Evolutionary conservation across 1,140 invertebrate species (phyloP).

Genomic region (Drosophila nikananu): DNA sequence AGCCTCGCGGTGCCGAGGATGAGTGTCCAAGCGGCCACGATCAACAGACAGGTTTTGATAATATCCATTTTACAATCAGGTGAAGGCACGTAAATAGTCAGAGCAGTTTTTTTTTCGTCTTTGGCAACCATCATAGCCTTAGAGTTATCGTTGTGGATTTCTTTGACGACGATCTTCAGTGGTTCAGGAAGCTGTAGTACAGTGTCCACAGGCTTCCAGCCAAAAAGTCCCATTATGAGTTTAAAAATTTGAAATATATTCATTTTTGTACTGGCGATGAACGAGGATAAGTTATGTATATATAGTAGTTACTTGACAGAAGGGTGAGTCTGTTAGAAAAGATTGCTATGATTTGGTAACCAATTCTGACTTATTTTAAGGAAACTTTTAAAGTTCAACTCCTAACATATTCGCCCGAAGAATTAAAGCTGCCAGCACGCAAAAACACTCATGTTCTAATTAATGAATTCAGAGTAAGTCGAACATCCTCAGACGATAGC

Average conservation of each 20-base stretch:
- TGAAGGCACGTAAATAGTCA: background rate
- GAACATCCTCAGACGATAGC: conserved; percentile 24
- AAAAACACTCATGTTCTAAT: conserved; percentile 24
- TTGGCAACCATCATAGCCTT: background rate
- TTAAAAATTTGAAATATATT: background rate
- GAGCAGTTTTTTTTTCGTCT: background rate
- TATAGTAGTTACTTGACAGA: background rate
- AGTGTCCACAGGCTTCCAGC: background rate
- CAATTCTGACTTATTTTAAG: background rate
- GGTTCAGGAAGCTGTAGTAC: background rate
- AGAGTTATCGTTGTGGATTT: background rate
- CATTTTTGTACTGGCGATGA: background rate
- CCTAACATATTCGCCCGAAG: background rate
- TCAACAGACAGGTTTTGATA: background rate
- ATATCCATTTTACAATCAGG: background rate
- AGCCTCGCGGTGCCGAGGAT: background rate
- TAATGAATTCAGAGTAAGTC: conserved; percentile 13
- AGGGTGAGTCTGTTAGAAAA: background rate
- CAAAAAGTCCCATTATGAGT: background rate
- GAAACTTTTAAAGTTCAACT: background rate
- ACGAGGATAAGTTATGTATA: background rate
- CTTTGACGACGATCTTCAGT: background rate
- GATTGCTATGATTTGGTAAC: background rate
- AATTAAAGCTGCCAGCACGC: background rate
- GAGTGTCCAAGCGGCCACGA: background rate